These are phyloP conservation scores for Sebastolobus alascanus DNA, from an alignment of 2,797 vertebrate genomes.

Conservation along the genomic window DNA sequence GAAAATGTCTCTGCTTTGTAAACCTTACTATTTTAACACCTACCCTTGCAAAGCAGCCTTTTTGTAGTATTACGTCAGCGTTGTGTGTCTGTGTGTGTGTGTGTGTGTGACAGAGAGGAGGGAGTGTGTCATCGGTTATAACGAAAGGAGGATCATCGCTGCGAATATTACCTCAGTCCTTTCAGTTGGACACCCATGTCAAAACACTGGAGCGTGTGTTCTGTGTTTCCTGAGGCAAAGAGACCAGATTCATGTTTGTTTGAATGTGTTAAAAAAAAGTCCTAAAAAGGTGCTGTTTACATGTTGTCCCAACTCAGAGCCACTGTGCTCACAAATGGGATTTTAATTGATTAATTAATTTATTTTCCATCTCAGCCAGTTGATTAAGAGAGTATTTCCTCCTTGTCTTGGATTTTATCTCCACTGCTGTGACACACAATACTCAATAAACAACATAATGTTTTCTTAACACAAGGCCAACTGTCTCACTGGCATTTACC, in stretches of 20 bases:
- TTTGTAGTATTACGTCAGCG: constrained; percentile 71
- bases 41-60: constrained; percentile 95
- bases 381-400: background rate
- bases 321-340: background rate
- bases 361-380: background rate
- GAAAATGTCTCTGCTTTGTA: constrained; percentile 92
- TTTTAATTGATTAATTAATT: background rate
- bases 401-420: background rate
- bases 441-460: background rate
- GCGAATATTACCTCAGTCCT: constrained; percentile 69
- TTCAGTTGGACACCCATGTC: constrained; percentile 45
- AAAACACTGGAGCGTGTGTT: constrained; percentile 20
- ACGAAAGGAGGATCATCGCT: constrained; percentile 24
- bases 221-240: constrained; percentile 15
- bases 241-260: constrained; percentile 10
- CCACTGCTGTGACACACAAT: background rate
- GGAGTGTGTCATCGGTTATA: constrained; percentile 10
- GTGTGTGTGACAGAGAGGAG: constrained; percentile 2
- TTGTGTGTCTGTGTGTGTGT: background rate
- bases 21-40: constrained; percentile 79
- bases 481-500: background rate
- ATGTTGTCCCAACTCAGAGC: background rate
- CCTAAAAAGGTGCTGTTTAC: constrained; percentile 3
- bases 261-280: constrained; percentile 37
- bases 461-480: background rate